Conservation (phyloP, 2,888 invertebrate species). For the Aelia acuminata region DNA sequence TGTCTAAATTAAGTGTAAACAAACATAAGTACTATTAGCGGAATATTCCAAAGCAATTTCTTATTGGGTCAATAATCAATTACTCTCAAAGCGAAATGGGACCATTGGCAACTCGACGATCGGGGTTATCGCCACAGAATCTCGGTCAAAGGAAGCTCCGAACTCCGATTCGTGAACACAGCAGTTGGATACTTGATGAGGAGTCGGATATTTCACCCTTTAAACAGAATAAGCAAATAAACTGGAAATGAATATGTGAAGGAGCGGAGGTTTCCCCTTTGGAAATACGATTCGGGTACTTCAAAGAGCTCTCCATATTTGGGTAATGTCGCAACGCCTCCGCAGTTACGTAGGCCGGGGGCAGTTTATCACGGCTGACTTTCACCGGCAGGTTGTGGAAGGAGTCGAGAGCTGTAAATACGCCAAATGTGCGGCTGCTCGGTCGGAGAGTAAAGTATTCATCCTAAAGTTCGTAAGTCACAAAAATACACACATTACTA, state of each 20-base stretch:
- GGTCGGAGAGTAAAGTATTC: background rate
- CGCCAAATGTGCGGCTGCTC: background rate
- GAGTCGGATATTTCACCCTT: background rate
- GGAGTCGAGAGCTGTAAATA: background rate
- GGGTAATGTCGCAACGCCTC: slow-evolving; percentile 36
- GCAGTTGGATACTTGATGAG: background rate
- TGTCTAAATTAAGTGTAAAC: too few species aligned
- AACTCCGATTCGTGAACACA: background rate
- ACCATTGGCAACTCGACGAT: background rate
- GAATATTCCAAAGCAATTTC: background rate
- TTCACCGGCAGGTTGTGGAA: background rate
- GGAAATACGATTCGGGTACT: slow-evolving; percentile 15
- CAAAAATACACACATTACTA: too few species aligned
- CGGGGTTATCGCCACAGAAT: background rate
- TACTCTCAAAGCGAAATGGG: background rate
- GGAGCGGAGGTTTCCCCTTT: background rate
- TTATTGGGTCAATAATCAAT: background rate
- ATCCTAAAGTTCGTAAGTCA: background rate
- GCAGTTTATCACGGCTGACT: slow-evolving; percentile 20
- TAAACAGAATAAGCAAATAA: background rate
- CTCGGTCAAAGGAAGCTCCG: background rate
- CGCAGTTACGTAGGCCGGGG: slow-evolving; percentile 19
- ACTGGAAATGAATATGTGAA: slow-evolving; percentile 5
- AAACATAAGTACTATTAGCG: too few species aligned
- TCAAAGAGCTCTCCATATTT: slow-evolving; percentile 19